Evolutionary conservation across 2,797 vertebrate genomes (phyloP), one percentile per base, ranked within the genome.

Genomic region (Neomorphus geoffroyi): DNA sequence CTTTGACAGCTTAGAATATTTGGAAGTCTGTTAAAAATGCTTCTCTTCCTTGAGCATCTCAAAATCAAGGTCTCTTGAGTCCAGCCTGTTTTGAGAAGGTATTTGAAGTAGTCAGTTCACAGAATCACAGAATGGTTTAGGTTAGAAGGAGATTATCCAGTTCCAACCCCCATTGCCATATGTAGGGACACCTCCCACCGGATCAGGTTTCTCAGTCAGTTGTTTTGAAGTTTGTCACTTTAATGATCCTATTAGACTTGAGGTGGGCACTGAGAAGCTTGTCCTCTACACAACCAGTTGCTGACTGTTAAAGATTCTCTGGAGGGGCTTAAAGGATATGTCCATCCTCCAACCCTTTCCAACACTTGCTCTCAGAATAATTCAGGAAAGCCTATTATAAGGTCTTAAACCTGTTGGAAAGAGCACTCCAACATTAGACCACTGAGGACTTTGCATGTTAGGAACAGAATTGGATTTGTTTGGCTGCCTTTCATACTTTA

Each of bases 291-390:
- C 61, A 35, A 4, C 41, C 28, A 18, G 10, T 5, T 37, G 18
- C 9, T 0, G 1, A n/a, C 41, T 48, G 11, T 43, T 81, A 72
- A 61, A 74, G 83, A 9, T 23, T 13, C 43, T 33, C 18, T 5
- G 5, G 19, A 13, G 50, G 27, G 14, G 14, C 18, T 67, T 30
- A n/a, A 64, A 32, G 1, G 13, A 16, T 7, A 7, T 0, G 6
- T 12, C 43, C 35, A 2, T 57, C 64, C 18, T 80, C 54, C 80
- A 88, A 57, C 24, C 11, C 30, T 18, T 51, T 66, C 69, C 21
- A 79, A 43, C 5, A 13, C 51, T n/a, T 71, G 6, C 41, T 45
- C 67, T 79, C 67, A 50, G 3, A 61, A 19, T 53, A 61, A 65
- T 33, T n/a, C 41, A 75, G 62, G 11, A 19, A 87, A 65, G 16